Evolutionary conservation across 2,888 invertebrate genomes (phyloP).

Genomic region (Phytoseiulus persimilis): DNA sequence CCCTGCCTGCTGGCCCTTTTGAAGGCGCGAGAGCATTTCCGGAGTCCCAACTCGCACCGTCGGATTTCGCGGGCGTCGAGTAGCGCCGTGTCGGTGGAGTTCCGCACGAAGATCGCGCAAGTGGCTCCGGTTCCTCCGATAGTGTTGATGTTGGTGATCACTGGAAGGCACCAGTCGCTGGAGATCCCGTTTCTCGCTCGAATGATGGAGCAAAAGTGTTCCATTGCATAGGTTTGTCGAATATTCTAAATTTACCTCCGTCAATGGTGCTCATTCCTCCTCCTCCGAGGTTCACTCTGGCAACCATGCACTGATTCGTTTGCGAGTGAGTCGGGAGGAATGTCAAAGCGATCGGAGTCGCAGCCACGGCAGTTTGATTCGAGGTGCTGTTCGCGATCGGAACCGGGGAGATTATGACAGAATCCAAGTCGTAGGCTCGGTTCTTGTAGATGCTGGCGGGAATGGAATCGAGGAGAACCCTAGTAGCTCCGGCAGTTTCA

Average conservation of each 20-base stretch:
- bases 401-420: conserved; percentile 8
- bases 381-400: background rate
- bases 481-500: too few relatives aligned
- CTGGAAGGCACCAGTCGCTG: too few relatives aligned
- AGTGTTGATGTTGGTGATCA: background rate
- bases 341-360: background rate
- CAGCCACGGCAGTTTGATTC: background rate
- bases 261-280: background rate
- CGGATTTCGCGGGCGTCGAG: conserved; percentile 17
- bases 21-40: conserved; percentile 8
- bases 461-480: background rate
- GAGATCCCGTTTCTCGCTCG: too few relatives aligned
- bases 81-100: background rate
- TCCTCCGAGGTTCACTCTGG: conserved; percentile 7
- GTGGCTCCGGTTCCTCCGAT: background rate
- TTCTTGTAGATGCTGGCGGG: background rate
- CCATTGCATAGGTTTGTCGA: too few relatives aligned
- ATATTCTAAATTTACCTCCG: background rate
- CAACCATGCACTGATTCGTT: conserved; percentile 19
- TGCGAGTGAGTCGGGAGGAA: background rate
- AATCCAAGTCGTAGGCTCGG: conserved; percentile 8
- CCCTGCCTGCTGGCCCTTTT: background rate
- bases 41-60: background rate
- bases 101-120: conserved; percentile 25
- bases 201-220: too few relatives aligned